phyloP scores from a whole-genome alignment of 2,113 vertebrate species.

The Pseudolaguvia tuberculata region DNA sequence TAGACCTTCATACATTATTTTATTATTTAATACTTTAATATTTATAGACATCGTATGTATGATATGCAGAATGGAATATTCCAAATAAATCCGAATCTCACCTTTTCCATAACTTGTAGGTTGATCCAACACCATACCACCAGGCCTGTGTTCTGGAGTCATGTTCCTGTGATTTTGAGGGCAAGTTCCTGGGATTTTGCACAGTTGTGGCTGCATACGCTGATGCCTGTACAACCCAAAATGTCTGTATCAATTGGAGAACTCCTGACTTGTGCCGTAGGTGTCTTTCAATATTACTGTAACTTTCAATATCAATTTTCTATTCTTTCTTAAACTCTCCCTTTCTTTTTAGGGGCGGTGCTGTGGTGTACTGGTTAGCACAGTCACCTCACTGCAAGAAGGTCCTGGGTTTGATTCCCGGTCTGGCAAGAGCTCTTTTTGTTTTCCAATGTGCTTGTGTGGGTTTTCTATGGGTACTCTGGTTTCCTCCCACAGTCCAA shows the following conservation, averaged over 20 bases:
- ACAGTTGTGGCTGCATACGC: constrained; percentile 77
- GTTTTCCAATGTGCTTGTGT: too few species aligned
- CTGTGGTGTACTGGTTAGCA: too few species aligned
- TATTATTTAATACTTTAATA: not conserved
- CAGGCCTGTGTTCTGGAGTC: constrained; percentile 75
- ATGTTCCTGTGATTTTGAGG: constrained; percentile 78
- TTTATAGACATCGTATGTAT: not conserved
- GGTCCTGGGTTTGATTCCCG: too few species aligned
- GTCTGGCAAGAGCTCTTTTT: too few species aligned
- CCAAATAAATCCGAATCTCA: not conserved
- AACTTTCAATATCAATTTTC: not conserved
- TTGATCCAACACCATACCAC: constrained; percentile 73
- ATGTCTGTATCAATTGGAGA: constrained; percentile 75
- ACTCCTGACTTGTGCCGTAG: constrained; percentile 79
- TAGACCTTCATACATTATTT: too few species aligned
- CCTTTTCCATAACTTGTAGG: constrained; percentile 59
- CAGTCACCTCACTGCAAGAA: too few species aligned
- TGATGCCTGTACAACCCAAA: constrained; percentile 70
- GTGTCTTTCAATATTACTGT: constrained; percentile 47
- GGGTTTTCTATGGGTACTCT: too few species aligned
- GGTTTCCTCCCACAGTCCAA: too few species aligned
- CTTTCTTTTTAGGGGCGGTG: too few species aligned
- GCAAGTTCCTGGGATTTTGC: constrained; percentile 80
- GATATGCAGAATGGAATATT: too few species aligned
- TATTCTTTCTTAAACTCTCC: not conserved